Conservation (phyloP, 2,113 vertebrate species). For the Sakesphorus luctuosus region DNA sequence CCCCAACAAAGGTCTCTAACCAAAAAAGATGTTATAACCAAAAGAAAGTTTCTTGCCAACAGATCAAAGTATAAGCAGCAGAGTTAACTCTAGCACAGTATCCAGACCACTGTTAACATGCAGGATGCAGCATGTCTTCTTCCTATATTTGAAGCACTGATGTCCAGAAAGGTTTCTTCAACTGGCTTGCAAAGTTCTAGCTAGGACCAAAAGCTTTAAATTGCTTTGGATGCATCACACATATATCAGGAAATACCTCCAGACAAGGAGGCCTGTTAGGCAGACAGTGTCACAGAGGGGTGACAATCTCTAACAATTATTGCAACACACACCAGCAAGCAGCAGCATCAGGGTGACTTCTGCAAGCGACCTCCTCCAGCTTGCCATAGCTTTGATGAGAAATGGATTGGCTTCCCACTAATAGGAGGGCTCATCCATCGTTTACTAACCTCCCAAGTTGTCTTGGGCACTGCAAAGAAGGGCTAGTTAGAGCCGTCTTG, state of each 20-base stretch:
- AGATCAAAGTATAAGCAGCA: background rate
- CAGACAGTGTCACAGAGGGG: background rate
- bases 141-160: background rate
- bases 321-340: background rate
- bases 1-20: background rate
- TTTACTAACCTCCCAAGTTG: background rate
- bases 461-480: background rate
- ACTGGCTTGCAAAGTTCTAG: background rate
- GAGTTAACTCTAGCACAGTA: background rate
- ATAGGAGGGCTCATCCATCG: accelerated
- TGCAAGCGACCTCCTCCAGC: background rate
- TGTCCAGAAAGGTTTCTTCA: background rate
- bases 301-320: background rate
- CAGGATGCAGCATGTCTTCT: background rate
- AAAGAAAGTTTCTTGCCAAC: background rate
- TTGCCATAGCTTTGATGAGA: background rate
- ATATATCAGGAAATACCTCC: background rate
- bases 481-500: background rate
- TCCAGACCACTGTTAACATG: background rate
- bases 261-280: background rate
- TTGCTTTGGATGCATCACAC: background rate
- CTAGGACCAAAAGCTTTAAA: background rate
- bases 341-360: background rate
- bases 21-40: background rate
- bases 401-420: background rate